Base-by-base conservation (phyloP, 1,140 invertebrate genomes). In the Latrodectus geometricus region DNA sequence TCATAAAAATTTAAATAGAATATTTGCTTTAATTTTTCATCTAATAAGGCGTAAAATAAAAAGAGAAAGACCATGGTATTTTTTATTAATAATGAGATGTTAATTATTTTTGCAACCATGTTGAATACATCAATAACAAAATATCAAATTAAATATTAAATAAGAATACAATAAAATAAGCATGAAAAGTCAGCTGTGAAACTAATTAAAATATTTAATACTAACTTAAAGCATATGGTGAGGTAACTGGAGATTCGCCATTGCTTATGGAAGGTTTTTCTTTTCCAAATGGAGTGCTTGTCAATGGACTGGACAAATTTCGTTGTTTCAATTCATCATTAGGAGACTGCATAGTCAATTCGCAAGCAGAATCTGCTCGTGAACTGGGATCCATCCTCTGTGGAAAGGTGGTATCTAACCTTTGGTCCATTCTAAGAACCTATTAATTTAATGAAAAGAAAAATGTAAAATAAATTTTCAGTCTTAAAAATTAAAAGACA, bases 341-440 rank as follows among this genome's bases (percentile, higher is more conserved):
- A 52, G 72, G 61, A 50, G 83, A 76, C 17, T 81, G 75, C 56
- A 75, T 80, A 54, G 86, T 88, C 65, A 89, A 76, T 70, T 89
- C 88, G 78, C 86, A 88, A 17, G 88, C 88, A 65, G 88, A 88
- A 56, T 89, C 88, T 15, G 88, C 80, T 86, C 84, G 56, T 23
- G 75, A 72, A 48, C 69, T 84, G 15, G 83, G 76, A 66, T 88
- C 87, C 87, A 88, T 75, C 75, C 74, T 79, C 21, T 84, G 77
- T 8, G 82, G 83, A 49, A 77, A 85, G 20, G 82, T 86, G 5
- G 83, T 86, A 61, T 86, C 83, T 23, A 86, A 65, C 11, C 83
- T 54, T 61, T 86, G 77, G 49, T 88, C 87, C 91, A 90, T 87
- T 89, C 88, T 88, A 49, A 88, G 61, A 82, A 88, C 50, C 90